phyloP scores from a whole-genome alignment of 1,140 invertebrate genomes.

The Linepithema humile region DNA sequence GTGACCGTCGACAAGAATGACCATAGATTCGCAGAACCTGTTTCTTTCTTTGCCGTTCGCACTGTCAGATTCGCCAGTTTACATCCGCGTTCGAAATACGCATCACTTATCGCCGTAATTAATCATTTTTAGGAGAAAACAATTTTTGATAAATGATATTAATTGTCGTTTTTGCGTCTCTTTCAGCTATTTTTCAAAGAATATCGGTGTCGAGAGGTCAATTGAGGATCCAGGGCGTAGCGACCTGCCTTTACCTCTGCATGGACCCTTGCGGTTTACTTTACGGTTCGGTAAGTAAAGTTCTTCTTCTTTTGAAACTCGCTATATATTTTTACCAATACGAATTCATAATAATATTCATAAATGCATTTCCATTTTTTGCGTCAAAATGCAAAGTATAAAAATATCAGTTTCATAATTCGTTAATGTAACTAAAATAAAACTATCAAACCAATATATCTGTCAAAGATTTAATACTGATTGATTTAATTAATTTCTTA shows the following conservation, averaged over 20 bases:
- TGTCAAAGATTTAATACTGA: no score
- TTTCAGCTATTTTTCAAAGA: slow-evolving; percentile 93
- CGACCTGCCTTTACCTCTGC: slow-evolving; percentile 93
- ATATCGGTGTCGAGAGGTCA: slow-evolving; percentile 90
- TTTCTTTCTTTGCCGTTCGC: neutral
- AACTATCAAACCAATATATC: no score
- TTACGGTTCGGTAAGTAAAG: slow-evolving; percentile 92
- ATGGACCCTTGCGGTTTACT: slow-evolving; percentile 93
- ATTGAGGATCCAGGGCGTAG: slow-evolving; percentile 92
- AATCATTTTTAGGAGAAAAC: neutral
- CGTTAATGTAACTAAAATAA: no score
- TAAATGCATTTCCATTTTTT: no score
- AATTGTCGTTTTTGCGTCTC: slow-evolving; percentile 65
- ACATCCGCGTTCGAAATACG: neutral
- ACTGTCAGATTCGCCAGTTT: neutral
- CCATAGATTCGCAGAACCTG: slow-evolving; percentile 23
- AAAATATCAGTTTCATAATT: no score
- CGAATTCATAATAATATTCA: neutral
- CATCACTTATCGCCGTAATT: no score
- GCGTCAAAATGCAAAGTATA: neutral
- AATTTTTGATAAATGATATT: neutral
- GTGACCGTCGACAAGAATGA: neutral
- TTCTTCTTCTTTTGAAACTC: slow-evolving; percentile 28
- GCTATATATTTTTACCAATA: neutral
- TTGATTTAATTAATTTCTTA: no score